These are phyloP conservation scores for Aphelinus atriplicis DNA, from an alignment of 1,140 invertebrate species.

Conservation along the genomic window DNA sequence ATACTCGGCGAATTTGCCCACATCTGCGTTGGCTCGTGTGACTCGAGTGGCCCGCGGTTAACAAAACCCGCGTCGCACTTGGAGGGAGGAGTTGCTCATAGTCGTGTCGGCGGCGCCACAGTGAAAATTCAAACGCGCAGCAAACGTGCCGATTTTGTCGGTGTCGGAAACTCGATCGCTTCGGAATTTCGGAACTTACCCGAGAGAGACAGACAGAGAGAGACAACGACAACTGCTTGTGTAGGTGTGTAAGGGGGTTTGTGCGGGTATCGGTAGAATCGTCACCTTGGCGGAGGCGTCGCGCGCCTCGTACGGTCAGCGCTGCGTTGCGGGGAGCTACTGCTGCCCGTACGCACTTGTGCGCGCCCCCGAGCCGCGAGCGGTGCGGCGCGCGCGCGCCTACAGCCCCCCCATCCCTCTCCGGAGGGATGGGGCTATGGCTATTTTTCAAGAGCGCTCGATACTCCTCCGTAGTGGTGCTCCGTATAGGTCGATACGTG, in stretches of 20 bases:
- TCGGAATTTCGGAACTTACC: too few species aligned
- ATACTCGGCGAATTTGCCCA: too few species aligned
- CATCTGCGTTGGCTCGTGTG: too few species aligned
- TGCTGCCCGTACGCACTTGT: neutral
- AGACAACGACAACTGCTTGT: too few species aligned
- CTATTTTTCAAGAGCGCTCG: neutral
- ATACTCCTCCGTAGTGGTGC: neutral
- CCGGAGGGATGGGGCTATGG: neutral
- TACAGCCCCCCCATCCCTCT: neutral
- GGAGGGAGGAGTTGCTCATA: too few species aligned
- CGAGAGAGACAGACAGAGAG: neutral
- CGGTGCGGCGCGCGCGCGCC: neutral
- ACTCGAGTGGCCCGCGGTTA: too few species aligned
- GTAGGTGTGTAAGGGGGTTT: too few species aligned
- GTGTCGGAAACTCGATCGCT: too few species aligned
- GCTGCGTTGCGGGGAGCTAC: constrained; percentile 8
- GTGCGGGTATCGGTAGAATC: neutral
- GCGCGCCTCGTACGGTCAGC: constrained; percentile 15
- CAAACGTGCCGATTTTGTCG: too few species aligned
- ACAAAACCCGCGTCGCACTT: too few species aligned
- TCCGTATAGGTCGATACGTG: neutral
- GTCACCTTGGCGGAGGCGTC: constrained; percentile 46
- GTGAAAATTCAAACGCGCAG: too few species aligned
- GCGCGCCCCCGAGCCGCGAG: neutral
- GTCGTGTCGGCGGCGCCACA: too few species aligned